A percentile compares a stretch with the other conserved stretches of the same genome.
phyloP scores from a whole-genome alignment of 2,888 invertebrate species.

The Diachrysia chrysitis region DNA sequence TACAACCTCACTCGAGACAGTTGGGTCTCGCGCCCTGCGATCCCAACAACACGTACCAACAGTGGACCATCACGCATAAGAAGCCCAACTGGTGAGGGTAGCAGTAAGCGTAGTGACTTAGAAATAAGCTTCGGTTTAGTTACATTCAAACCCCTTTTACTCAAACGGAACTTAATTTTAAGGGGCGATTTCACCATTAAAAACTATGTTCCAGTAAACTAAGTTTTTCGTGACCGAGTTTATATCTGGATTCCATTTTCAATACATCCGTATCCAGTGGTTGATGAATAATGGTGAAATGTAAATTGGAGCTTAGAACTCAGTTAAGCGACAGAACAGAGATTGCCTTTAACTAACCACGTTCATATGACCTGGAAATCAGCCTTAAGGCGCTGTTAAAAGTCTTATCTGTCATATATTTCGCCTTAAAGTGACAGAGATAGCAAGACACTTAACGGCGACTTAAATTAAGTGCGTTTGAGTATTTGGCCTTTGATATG shows the following conservation, averaged over 20 bases:
- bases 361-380: too few species aligned
- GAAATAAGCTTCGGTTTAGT: constrained; percentile 31
- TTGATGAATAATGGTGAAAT: too few species aligned
- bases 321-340: too few species aligned
- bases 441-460: background rate
- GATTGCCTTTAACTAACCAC: too few species aligned
- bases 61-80: constrained; percentile 92
- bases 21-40: constrained; percentile 95
- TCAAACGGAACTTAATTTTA: background rate
- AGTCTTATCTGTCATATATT: background rate
- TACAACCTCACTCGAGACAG: constrained; percentile 94
- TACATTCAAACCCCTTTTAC: too few species aligned
- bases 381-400: background rate
- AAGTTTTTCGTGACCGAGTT: too few species aligned
- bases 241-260: too few species aligned
- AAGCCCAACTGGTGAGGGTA: constrained; percentile 78
- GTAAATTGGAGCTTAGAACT: too few species aligned
- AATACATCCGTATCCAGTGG: too few species aligned
- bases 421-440: too few species aligned
- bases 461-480: background rate
- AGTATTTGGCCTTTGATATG: background rate
- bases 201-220: too few species aligned
- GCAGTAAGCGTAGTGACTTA: constrained; percentile 12
- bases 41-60: constrained; percentile 95
- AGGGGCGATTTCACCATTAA: background rate